phyloP scores from a whole-genome alignment of 1,140 invertebrate species.

The Sycophila sp. region DNA sequence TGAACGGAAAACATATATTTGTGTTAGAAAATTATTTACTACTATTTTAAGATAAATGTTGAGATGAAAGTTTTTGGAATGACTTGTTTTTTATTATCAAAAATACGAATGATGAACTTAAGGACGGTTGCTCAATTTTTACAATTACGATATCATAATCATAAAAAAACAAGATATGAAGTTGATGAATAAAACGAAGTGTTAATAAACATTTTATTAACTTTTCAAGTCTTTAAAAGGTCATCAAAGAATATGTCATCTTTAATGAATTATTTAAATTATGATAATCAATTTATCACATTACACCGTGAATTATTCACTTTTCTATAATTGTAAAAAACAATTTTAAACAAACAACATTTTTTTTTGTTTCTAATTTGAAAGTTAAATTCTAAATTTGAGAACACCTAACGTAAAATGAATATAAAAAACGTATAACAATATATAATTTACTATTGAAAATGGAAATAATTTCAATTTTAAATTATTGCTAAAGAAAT shows the following conservation, averaged over 20 bases:
- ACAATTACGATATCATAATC: conserved; percentile 3
- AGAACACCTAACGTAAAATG: conserved; percentile 9
- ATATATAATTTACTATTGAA: not conserved
- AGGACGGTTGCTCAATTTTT: conserved; percentile 15
- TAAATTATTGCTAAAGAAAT: conserved; percentile 18
- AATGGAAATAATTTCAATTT: conserved; percentile 23
- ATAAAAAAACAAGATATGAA: not conserved
- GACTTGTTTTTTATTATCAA: conserved; percentile 3
- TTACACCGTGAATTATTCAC: not conserved
- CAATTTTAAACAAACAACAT: conserved; percentile 2
- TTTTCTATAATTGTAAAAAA: conserved; percentile 2
- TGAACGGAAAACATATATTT: not conserved
- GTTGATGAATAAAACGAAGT: not conserved
- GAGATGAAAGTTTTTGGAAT: conserved; percentile 20
- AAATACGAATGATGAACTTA: conserved; percentile 1
- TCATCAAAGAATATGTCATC: conserved; percentile 6
- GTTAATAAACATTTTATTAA: not conserved
- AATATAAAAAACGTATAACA: conserved; percentile 23
- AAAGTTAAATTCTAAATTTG: not conserved
- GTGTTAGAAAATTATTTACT: not conserved
- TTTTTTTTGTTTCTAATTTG: not conserved
- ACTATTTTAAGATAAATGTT: not conserved
- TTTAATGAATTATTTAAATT: not conserved
- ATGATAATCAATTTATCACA: conserved; percentile 3
- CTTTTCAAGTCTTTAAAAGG: not conserved